Conservation (phyloP, 1,140 invertebrate genomes). For the Bombus waltoni region DNA sequence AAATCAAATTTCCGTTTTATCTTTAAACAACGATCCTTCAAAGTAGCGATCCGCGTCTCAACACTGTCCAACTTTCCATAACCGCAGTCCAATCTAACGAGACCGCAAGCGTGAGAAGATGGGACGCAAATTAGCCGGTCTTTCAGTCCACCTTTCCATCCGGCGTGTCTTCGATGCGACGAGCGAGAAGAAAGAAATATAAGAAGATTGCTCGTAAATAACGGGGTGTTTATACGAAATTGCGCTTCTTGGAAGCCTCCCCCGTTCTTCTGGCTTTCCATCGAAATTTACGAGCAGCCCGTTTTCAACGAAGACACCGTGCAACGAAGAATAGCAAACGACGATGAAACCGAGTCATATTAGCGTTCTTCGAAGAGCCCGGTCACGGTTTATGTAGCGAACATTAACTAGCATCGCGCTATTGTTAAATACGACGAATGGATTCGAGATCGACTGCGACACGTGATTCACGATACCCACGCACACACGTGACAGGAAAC, state of each 20-base stretch:
- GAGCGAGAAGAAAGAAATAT: neutral
- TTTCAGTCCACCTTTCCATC: neutral
- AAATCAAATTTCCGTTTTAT: neutral
- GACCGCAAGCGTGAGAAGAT: neutral
- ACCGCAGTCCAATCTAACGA: constrained; percentile 6
- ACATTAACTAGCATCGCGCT: constrained; percentile 50
- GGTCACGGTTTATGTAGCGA: constrained; percentile 30
- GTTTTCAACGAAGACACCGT: constrained; percentile 10
- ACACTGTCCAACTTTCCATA: neutral
- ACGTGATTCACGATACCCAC: constrained; percentile 60
- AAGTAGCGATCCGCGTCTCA: neutral
- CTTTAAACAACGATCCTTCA: neutral
- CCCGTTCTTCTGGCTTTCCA: constrained; percentile 54
- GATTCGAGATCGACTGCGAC: constrained; percentile 53
- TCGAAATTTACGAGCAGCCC: constrained; percentile 67
- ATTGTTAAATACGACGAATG: constrained; percentile 63
- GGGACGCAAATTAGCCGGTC: constrained; percentile 36
- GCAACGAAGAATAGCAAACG: neutral
- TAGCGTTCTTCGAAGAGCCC: constrained; percentile 64
- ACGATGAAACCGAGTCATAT: constrained; percentile 45
- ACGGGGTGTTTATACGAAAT: constrained; percentile 68
- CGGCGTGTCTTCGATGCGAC: neutral
- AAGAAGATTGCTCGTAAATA: constrained; percentile 67
- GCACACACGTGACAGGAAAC: constrained; percentile 25
- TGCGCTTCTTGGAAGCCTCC: constrained; percentile 65